Conservation (phyloP, 2,797 vertebrate genomes). For the Ambastaia sidthimunki region DNA sequence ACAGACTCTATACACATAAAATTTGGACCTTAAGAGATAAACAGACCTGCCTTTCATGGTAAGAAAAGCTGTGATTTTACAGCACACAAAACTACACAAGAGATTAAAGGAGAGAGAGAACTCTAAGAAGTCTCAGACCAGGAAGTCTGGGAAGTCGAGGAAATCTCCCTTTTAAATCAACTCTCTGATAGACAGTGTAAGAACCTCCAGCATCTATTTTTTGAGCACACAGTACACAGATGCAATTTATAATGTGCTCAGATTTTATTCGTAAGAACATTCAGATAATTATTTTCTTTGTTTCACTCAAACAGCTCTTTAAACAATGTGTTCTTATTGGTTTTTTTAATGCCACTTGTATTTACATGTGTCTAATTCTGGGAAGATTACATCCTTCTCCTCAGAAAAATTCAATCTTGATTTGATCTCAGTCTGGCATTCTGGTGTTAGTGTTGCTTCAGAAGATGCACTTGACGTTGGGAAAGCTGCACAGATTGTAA, state of each 20-base stretch:
- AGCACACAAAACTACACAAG: not conserved
- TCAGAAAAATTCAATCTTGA: not conserved
- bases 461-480: constrained; percentile 38
- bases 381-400: not conserved
- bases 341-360: constrained; percentile 15
- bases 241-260: constrained; percentile 17
- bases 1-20: not conserved
- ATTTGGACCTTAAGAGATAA: not conserved
- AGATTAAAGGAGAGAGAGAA: not conserved
- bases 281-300: constrained; percentile 28
- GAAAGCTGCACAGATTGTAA: not conserved
- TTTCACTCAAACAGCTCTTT: constrained; percentile 3
- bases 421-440: not conserved
- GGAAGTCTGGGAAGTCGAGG: no score
- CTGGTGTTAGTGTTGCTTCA: not conserved
- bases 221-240: constrained; percentile 24
- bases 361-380: constrained; percentile 5
- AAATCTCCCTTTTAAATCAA: constrained; percentile 50
- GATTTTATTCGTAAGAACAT: constrained; percentile 22
- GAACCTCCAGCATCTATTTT: constrained; percentile 45
- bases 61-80: not conserved
- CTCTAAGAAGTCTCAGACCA: not conserved
- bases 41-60: not conserved
- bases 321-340: constrained; percentile 4
- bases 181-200: constrained; percentile 60